phyloP scores from a whole-genome alignment of 1,140 invertebrate genomes.

The Meloidogyne hapla region DNA sequence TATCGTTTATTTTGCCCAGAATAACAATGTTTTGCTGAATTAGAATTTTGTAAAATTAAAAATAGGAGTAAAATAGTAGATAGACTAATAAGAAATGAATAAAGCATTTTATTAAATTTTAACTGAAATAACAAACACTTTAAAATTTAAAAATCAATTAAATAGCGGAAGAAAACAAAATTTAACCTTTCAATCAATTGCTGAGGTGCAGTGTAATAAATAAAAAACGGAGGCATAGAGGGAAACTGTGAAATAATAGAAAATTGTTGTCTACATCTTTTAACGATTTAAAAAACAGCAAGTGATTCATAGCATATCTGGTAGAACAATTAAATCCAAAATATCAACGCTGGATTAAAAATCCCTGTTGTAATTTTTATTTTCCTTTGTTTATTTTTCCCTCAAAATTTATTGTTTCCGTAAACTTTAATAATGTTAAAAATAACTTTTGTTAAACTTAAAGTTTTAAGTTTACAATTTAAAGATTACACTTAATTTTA shows the following conservation, averaged over 20 bases:
- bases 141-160: neutral
- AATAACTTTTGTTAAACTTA: no score
- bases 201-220: neutral
- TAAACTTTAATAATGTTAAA: no score
- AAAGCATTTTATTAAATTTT: neutral
- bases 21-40: conserved; percentile 21
- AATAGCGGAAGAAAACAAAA: neutral
- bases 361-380: no score
- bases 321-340: neutral
- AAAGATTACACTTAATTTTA: neutral
- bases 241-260: neutral
- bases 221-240: neutral
- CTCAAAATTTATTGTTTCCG: no score
- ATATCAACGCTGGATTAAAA: no score
- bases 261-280: neutral
- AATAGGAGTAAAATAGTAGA: neutral
- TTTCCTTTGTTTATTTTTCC: no score
- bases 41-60: neutral
- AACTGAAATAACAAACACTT: neutral
- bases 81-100: neutral
- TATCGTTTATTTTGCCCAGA: conserved; percentile 19
- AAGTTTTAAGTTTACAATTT: neutral
- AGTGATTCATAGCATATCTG: neutral
- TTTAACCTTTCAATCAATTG: neutral
- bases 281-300: neutral